Base-by-base conservation (phyloP, 1,140 invertebrate species). In the Danaus plexippus region DNA sequence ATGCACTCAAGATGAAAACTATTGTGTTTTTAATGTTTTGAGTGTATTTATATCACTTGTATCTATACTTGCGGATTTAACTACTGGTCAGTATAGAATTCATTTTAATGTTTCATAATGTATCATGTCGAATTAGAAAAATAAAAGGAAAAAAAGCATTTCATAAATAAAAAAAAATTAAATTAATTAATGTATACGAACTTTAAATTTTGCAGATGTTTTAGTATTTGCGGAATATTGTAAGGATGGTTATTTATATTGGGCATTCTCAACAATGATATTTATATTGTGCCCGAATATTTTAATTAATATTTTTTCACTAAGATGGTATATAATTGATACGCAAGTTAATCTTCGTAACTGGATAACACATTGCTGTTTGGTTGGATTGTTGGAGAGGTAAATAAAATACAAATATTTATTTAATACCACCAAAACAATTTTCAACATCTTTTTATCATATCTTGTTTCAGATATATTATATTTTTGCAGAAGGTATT, bases 41-140 rank as follows among this genome's bases (percentile, higher is more conserved):
- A 82, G 83, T 74, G 80, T 87, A 42, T 87, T 87, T 70, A 82
- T 87, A 71, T 85, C 83, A 13, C 71, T 87, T 51, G 77, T 87
- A 43, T 79, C 80, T 18, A 85, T 87, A 61, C 73, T 87, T 59
- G 83, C 83, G 1, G 83, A 87, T 73, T 73, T 84, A 53, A 82
- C 83, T 43, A 87, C 83, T 68, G 83, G 83, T 86, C 51, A 18
- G 68, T 66, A 48, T 0, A 47, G n/a, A 22, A 61, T 45, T 22
- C 46, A 8, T 42, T 44, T 10, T 47, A 52, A 40, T 22, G 43
- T 47, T 49, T 13, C 11, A 52, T 56, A 54, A 50, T 10, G 49
- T 47, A 18, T 12, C 49, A 32, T 48, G 43, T 55, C 45, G 11
- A 46, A 44, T 46, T 15, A 40, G 12, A 45, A 55, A 41, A 55